phyloP scores from a whole-genome alignment of 2,888 invertebrate species.

The Drosophila kambysellisi region DNA sequence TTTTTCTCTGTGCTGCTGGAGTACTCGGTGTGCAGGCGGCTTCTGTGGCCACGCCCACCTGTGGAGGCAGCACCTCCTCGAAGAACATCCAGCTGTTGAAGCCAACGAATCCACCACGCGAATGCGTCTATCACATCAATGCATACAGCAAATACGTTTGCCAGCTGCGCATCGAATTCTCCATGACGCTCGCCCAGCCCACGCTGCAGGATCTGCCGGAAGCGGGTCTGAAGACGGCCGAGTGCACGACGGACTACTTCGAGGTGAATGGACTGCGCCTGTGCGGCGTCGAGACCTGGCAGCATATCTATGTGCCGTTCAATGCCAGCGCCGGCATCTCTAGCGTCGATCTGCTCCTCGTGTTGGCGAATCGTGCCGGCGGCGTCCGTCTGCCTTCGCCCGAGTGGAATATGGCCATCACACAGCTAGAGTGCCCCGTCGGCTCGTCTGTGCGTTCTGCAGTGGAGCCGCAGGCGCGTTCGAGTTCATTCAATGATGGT shows the following conservation, averaged over 20 bases:
- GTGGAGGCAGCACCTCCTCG: conserved; percentile 71
- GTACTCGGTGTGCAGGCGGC: conserved; percentile 46
- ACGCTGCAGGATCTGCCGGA: conserved; percentile 38
- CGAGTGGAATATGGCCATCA: conserved; percentile 66
- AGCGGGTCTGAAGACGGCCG: conserved; percentile 51
- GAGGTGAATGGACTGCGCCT: conserved; percentile 77
- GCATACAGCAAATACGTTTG: conserved; percentile 72
- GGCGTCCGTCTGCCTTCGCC: conserved; percentile 44
- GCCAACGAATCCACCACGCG: conserved; percentile 66
- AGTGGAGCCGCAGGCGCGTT: conserved; percentile 21
- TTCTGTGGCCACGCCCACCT: conserved; percentile 64
- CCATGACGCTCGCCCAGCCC: conserved; percentile 78
- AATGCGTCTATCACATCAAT: conserved; percentile 65
- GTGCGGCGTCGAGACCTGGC: conserved; percentile 88
- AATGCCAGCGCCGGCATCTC: conserved; percentile 72
- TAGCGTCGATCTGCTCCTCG: conserved; percentile 44
- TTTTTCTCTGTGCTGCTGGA: conserved; percentile 24
- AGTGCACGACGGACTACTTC: conserved; percentile 70
- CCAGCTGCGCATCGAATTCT: conserved; percentile 77
- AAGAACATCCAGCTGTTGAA: conserved; percentile 69
- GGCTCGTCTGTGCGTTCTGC: conserved; percentile 63
- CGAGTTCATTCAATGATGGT: conserved; percentile 61
- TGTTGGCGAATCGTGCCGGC: conserved; percentile 59
- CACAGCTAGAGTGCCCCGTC: conserved; percentile 75
- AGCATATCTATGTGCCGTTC: conserved; percentile 85